phyloP scores from a whole-genome alignment of 2,113 vertebrate species.

The Barbus barbus region DNA sequence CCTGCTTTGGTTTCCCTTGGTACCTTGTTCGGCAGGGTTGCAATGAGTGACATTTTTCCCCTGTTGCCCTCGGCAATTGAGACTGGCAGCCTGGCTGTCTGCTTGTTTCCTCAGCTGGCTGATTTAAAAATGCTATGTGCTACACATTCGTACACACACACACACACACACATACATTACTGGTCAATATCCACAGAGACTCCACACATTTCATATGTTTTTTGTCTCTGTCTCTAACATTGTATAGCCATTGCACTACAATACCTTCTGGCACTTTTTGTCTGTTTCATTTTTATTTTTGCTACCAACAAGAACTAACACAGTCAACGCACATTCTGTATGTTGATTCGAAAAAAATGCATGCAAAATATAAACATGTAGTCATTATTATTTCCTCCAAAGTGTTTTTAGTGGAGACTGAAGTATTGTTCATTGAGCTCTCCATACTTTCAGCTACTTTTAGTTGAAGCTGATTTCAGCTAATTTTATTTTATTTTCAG shows the following conservation, averaged over 20 bases:
- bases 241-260: neutral
- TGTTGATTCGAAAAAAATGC: too few species aligned
- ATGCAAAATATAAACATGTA: too few species aligned
- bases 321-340: neutral
- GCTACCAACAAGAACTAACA: neutral
- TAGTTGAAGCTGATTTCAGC: too few species aligned
- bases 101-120: slow-evolving; percentile 4
- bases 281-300: neutral
- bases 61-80: slow-evolving; percentile 34
- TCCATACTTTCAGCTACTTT: too few species aligned
- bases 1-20: slow-evolving; percentile 60
- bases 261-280: neutral
- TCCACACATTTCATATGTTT: slow-evolving; percentile 2
- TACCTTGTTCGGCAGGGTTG: slow-evolving; percentile 65
- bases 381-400: too few species aligned
- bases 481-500: neutral
- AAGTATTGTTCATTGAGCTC: too few species aligned
- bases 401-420: too few species aligned
- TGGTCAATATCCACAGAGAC: slow-evolving; percentile 1
- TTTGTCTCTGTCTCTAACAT: neutral
- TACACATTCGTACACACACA: slow-evolving; percentile 17
- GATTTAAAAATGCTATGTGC: slow-evolving; percentile 4
- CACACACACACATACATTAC: neutral
- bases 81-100: slow-evolving; percentile 12
- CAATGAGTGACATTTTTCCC: slow-evolving; percentile 63